Evolutionary conservation across 2,888 invertebrate genomes (phyloP), one percentile per base, ranked within the genome.

Genomic region (Cylindroiulus punctatus): DNA sequence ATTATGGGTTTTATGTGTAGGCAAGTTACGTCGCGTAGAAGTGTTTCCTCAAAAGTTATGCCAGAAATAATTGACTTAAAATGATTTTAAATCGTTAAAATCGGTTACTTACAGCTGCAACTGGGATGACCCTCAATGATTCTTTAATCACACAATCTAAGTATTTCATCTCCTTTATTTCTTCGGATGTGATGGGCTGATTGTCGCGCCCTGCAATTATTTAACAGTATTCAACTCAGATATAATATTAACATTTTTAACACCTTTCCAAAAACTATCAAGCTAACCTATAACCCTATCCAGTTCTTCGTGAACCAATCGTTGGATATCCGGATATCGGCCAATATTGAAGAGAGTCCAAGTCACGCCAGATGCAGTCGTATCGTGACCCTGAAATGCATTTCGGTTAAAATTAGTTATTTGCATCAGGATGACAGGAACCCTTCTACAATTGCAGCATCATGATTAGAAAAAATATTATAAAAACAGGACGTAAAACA

Each of bases 281-380:
- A 44, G 44, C 8, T 12, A 44, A 44, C 44, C 44, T 44, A 44
- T 44, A 12, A 44, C 44, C 14, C 44, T 14, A n/a, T 91, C 91
- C 85, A 93, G 81, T 89, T 93, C 93, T 22, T 91, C 90, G 42
- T 92, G 91, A 0, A 92, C 90, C 88, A 91, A 91, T 85, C 90
- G 89, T 91, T 97, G 97, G 81, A 97, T 94, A 17, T 96, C 93
- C 76, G 94, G 95, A 90, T 97, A 94, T 81, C 95, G 93, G 4
- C 96, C 97, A 90, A 97, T 93, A 89, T 96, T 92, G 88, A 95
- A 95, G 8, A 97, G 92, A 87, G 95, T 95, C 93, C 97, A 98
- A 90, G 95, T 96, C 88, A 96, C 95, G 0, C 95, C 97, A 47
- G 97, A 95, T 17, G 96, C 94, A 0, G 95, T 96, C 10, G 96